Conservation (phyloP, 2,888 invertebrate genomes). For the Schrankia costaestrigalis region DNA sequence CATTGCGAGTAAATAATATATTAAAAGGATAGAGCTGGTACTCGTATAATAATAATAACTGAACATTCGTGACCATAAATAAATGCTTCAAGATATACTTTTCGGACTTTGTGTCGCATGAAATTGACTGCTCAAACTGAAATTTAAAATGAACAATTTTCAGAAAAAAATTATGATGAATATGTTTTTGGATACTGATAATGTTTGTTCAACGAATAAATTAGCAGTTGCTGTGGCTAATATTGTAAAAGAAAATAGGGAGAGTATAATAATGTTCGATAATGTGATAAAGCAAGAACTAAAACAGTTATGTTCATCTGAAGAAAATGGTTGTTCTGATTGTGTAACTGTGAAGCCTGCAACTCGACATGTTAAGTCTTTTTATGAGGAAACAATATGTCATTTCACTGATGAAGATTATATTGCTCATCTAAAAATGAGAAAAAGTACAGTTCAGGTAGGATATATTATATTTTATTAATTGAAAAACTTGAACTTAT, state of each 20-base stretch:
- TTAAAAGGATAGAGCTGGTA: too few species aligned
- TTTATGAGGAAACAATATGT: slow-evolving; percentile 51
- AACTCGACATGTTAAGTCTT: slow-evolving; percentile 31
- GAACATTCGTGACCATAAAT: too few species aligned
- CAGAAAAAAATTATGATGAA: slow-evolving; percentile 62
- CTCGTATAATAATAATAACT: too few species aligned
- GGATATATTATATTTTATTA: not conserved
- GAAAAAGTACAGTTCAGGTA: slow-evolving; percentile 61
- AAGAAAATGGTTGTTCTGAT: not conserved
- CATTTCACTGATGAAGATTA: slow-evolving; percentile 57
- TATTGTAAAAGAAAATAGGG: slow-evolving; percentile 59
- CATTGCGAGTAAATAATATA: too few species aligned
- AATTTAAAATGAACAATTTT: slow-evolving; percentile 42
- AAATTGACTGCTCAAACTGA: not conserved
- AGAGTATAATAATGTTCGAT: slow-evolving; percentile 49
- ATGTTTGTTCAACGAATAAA: slow-evolving; percentile 55
- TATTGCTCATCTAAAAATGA: slow-evolving; percentile 55
- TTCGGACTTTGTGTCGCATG: too few species aligned
- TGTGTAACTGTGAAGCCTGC: slow-evolving; percentile 6
- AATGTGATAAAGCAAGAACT: slow-evolving; percentile 43
- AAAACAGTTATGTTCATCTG: slow-evolving; percentile 8
- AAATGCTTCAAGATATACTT: too few species aligned
- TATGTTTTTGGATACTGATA: slow-evolving; percentile 63
- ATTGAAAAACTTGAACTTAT: too few species aligned
- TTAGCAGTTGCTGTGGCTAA: slow-evolving; percentile 59